These are phyloP conservation scores for Crotophaga sulcirostris DNA, from an alignment of 2,113 vertebrate genomes.

Conservation along the genomic window DNA sequence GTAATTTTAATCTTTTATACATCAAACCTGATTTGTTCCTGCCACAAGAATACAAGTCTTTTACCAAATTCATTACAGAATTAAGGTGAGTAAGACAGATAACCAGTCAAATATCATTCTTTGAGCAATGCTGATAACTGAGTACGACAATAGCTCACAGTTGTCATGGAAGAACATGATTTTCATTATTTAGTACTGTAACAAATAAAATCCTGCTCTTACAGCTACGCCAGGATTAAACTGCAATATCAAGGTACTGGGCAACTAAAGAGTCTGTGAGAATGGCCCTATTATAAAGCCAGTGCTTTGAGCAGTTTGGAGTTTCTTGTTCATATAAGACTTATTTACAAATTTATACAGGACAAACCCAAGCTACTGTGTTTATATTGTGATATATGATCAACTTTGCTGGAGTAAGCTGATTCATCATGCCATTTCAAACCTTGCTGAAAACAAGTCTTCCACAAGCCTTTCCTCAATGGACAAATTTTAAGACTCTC, in stretches of 20 bases:
- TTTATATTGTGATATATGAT: not conserved
- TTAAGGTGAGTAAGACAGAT: slow-evolving; percentile 20
- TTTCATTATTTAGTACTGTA: not conserved
- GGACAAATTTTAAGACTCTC: too few species aligned
- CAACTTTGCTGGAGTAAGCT: not conserved
- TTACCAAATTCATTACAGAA: slow-evolving; percentile 19
- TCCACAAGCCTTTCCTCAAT: not conserved
- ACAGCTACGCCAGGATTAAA: not conserved
- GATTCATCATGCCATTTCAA: not conserved
- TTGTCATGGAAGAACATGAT: not conserved
- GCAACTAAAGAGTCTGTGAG: not conserved
- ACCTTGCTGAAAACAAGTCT: not conserved
- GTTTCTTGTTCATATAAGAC: not conserved
- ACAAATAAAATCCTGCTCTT: not conserved
- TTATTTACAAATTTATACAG: not conserved
- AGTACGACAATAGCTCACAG: not conserved
- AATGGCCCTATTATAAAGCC: not conserved
- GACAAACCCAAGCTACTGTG: not conserved
- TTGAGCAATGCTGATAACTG: not conserved
- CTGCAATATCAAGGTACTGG: not conserved
- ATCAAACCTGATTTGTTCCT: not conserved
- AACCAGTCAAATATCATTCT: slow-evolving; percentile 17
- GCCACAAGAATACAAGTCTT: not conserved
- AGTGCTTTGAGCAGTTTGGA: not conserved
- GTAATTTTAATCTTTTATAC: not conserved